Evolutionary conservation across 2,113 vertebrate species (phyloP), one percentile per base, ranked within the genome.

Genomic region (Amazona guildingii): DNA sequence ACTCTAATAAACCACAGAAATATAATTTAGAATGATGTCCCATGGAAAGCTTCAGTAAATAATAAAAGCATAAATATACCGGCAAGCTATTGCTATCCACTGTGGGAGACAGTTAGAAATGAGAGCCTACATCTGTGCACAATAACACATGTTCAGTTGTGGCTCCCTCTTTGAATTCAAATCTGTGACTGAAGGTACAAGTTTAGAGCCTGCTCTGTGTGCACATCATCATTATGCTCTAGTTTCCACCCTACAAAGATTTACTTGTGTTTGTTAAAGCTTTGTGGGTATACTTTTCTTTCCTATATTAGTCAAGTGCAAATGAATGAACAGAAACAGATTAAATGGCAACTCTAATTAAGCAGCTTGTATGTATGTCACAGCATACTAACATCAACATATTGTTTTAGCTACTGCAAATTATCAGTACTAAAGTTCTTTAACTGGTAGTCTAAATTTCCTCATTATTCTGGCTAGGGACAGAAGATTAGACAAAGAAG

Each of bases 291-390:
- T 59, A 61, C 75, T 87, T 78, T 78, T 76, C 83, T 61, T 67
- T 55, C 67, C 83, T 72, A 8, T 67, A 59, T 92, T 89, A 86
- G 83, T 94, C 90, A 90, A 95, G 93, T 92, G 92, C 90, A 89
- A 94, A 91, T 90, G 90, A 94, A 61, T 68, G 92, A 97, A 94
- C 67, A 97, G 88, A 93, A 94, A 88, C 92, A 96, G 94, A 97
- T 97, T 91, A 96, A 96, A 97, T 92, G 82, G 91, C 96, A 96
- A 72, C 69, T 92, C 94, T 91, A 94, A 94, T 92, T 92, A 94
- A 95, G 88, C 83, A 75, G 86, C 69, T 92, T 61, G 43, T 92
- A 96, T 63, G 43, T 93, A 96, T 89, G 93, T 96, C 97, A 97
- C 86, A 52, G 92, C 8, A 83, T 70, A 88, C 93, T 64, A 81